Base-by-base conservation (phyloP, 1,140 invertebrate genomes). In the Bombyx mori region DNA sequence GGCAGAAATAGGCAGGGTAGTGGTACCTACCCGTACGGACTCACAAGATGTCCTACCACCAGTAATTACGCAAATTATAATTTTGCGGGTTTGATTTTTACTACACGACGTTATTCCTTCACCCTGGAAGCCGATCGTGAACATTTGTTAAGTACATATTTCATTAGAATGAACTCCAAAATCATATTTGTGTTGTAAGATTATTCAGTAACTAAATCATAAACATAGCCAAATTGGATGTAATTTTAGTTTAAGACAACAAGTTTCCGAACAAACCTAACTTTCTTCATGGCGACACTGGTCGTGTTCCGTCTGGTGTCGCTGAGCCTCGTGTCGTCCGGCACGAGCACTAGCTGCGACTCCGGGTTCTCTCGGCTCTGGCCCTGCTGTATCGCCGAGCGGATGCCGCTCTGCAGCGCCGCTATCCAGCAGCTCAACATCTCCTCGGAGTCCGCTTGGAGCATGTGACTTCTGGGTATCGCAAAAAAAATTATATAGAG, bases 381-480 rank as follows among this genome's bases (percentile, higher is more conserved):
- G 0, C 87, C 85, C 58, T 82, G 89, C 69, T 96, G 94, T 62
- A 96, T 93, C 7, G 95, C 95, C 43, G 92, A 92, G 18, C 94
- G 92, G 67, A 97, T 97, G 7, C 93, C 94, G 68, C 93, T 92
- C 79, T 99, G 97, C 63, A 99, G 88, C 1, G 97, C 94, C n/a
- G 90, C 87, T 7, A 98, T 93, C 98, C 98, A 99, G 5, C 91
- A 89, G 58, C 93, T 91, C 66, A 96, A 94, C 88, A 96, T 94
- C 70, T 96, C 93, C 67, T 98, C 96, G 1, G 95, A 97, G 75
- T 99, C 97, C 1, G 98, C 97, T 92, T 99, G 98, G 2, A 99
- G 89, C 80, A 98, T 95, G 84, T 99, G 98, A 79, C 93, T 97
- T 81, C 96, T 98, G 65, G 0, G 83, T 88, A 57, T 35, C 26